Percentiles rank a stretch among this genome's conserved stretches.
Conservation (phyloP, 2,113 vertebrate genomes). For the Pituophis catenifer region DNA sequence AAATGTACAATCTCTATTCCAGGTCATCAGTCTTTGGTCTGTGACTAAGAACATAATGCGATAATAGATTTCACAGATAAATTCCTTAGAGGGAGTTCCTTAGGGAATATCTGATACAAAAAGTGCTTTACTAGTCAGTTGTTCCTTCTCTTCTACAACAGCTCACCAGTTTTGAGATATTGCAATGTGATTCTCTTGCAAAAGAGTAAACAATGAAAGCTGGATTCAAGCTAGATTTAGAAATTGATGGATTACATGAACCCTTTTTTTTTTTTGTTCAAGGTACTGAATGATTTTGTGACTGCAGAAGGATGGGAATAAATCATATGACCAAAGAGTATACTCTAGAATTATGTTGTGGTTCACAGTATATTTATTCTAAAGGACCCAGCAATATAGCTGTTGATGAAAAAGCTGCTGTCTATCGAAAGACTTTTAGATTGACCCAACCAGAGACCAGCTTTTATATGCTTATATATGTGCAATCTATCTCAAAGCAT, state of each 20-base stretch:
- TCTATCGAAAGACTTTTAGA: not conserved
- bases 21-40: not conserved
- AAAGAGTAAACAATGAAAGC: accelerated
- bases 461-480: no score
- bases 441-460: not conserved
- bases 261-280: not conserved
- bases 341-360: not conserved
- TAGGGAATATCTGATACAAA: not conserved
- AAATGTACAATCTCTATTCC: not conserved
- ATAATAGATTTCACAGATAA: not conserved
- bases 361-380: not conserved
- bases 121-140: not conserved
- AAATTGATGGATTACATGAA: not conserved
- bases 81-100: not conserved
- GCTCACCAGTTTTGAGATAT: not conserved
- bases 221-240: not conserved
- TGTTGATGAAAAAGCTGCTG: not conserved
- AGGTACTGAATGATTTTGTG: not conserved
- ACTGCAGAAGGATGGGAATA: not conserved
- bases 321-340: not conserved
- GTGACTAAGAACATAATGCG: not conserved
- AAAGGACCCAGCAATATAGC: not conserved
- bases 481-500: not conserved
- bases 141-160: not conserved
- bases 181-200: accelerated